These are phyloP conservation scores for Agrilus mali DNA, from an alignment of 2,888 invertebrate species.

Conservation along the genomic window DNA sequence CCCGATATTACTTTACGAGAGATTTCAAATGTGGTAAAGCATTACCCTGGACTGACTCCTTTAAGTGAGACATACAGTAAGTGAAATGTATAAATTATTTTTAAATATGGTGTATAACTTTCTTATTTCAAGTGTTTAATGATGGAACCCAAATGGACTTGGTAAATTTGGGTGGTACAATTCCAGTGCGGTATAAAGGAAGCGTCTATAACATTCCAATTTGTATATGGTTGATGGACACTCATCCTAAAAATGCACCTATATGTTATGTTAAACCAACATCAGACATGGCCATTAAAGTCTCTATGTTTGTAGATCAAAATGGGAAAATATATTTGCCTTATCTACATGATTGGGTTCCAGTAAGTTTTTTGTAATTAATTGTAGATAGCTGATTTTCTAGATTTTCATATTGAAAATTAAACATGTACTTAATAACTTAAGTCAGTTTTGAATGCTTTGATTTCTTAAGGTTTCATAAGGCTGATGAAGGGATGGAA, in stretches of 20 bases:
- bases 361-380: constrained; percentile 36
- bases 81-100: constrained; percentile 15
- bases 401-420: background rate
- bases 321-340: constrained; percentile 94
- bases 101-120: constrained; percentile 8
- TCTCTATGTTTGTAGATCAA: constrained; percentile 86
- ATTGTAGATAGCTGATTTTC: background rate
- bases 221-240: constrained; percentile 92
- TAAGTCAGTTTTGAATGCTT: too few species aligned
- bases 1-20: constrained; percentile 54
- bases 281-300: constrained; percentile 87
- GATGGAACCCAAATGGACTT: constrained; percentile 74
- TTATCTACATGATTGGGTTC: constrained; percentile 90
- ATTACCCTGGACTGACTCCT: constrained; percentile 53
- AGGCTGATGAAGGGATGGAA: too few species aligned
- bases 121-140: constrained; percentile 57
- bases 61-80: constrained; percentile 59
- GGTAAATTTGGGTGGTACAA: constrained; percentile 78
- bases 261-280: constrained; percentile 93
- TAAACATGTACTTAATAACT: too few species aligned
- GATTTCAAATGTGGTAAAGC: constrained; percentile 47
- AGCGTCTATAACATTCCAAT: constrained; percentile 90
- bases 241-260: constrained; percentile 93
- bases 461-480: too few species aligned
- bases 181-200: constrained; percentile 86